Evolutionary conservation across 1,140 invertebrate genomes (phyloP), one percentile per base, ranked within the genome.

Genomic region (Colletes latitarsis): DNA sequence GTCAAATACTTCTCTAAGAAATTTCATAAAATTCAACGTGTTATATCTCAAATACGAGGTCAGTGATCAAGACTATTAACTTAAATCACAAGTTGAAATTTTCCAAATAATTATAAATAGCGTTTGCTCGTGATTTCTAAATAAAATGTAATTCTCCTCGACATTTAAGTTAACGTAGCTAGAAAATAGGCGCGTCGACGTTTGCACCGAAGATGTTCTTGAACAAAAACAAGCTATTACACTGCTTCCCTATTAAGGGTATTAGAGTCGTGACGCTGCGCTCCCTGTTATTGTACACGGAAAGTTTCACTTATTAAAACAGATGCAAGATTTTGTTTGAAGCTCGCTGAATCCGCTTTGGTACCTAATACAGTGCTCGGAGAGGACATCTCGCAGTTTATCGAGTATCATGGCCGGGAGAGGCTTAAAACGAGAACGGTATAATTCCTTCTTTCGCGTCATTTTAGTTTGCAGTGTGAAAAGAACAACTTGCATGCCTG

Each of bases 301-400:
- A 21, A 73, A 53, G 21, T 63, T 70, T 73, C 19, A 52, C 46
- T 73, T 52, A 73, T 52, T 73, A 73, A 52, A 63, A 52, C 21
- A n/a, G 58, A 63, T 73, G 30, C 46, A 63, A 73, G 58, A 63
- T 63, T 73, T 21, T 10, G 58, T 73, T 73, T 4, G 19, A 41
- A 60, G 46, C 30, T 21, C 4, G 46, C 14, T 10, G 60, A 52
- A 63, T 63, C 70, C 46, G 57, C 58, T 73, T 73, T 73, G 5
- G n/a, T 43, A 58, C 19, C 53, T 71, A 57, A 41, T 17, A 41
- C 10, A 12, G 6, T 19, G 1, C 58, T 21, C 41, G 39, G 41
- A 17, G 21, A 30, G 46, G n/a, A 55, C 39, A 53, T 58, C 10
- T 43, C 53, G 53, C 53, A 71, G 39, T 57, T 57, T 71, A 58